Evolutionary conservation across 1,140 invertebrate genomes (phyloP), one percentile per base, ranked within the genome.

Genomic region (Calosoma granatense): DNA sequence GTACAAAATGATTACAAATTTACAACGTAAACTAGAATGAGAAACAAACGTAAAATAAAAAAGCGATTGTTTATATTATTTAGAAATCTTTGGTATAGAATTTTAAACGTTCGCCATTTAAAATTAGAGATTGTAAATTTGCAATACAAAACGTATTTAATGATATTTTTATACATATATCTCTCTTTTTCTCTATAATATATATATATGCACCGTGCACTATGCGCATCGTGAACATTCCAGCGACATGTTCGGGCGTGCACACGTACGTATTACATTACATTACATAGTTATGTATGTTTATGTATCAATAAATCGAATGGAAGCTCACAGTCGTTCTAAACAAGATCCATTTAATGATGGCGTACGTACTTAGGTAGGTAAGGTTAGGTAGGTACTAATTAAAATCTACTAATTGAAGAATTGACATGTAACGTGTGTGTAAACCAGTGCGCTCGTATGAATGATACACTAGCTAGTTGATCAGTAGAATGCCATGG

Each of bases 61-160:
- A n/a, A n/a, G n/a, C n/a, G n/a, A n/a, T n/a, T n/a, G n/a, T n/a
- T n/a, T n/a, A n/a, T n/a, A n/a, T n/a, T n/a, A n/a, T n/a, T n/a
- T n/a, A n/a, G n/a, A 69, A 64, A 67, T 69, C 67, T 69, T 69
- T 69, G 67, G 67, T 69, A 69, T 69, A 65, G 64, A 65, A 60
- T 60, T 63, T 61, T 62, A 60, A 30, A 51, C 12, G 53, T 52
- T 53, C 51, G 51, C 20, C 14, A 22, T 51, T 12, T 15, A 47
- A 21, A 51, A 55, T 20, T 55, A 59, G 22, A 59, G 3, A 6
- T 36, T 36, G 26, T 56, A 22, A 23, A 47, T 43, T 6, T 56
- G 21, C 22, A 17, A 53, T 39, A 21, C 22, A 51, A 43, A 6
- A 6, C 4, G 26, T 4, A 30, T 30, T 30, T 14, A 30, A 30